Evolutionary conservation across 2,888 invertebrate genomes (phyloP).

Genomic region (Steinernema scapterisci): DNA sequence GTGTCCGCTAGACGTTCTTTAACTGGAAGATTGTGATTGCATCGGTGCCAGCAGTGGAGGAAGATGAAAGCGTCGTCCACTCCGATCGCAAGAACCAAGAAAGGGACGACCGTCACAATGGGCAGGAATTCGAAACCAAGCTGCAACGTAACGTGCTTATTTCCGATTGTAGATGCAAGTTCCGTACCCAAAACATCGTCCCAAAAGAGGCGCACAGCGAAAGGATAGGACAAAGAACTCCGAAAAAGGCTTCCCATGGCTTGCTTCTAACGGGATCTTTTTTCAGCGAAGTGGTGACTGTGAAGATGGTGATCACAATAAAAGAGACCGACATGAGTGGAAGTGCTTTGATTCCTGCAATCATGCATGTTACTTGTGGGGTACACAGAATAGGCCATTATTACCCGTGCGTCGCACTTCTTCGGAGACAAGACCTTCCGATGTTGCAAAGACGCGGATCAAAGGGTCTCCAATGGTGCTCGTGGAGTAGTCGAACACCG

Average conservation of each 20-base stretch:
- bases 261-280: conserved; percentile 52
- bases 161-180: background rate
- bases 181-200: conserved; percentile 60
- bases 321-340: conserved; percentile 64
- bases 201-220: conserved; percentile 65
- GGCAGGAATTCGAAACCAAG: conserved; percentile 65
- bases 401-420: conserved; percentile 64
- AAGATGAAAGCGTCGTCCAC: conserved; percentile 67
- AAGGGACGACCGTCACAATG: conserved; percentile 66
- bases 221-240: conserved; percentile 66
- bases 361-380: no score
- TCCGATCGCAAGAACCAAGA: conserved; percentile 65
- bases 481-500: conserved; percentile 57
- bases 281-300: conserved; percentile 61
- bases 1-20: conserved; percentile 58
- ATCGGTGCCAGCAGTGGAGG: conserved; percentile 64
- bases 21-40: conserved; percentile 45
- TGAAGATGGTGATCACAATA: conserved; percentile 61
- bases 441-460: conserved; percentile 59
- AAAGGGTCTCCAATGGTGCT: conserved; percentile 54
- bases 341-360: conserved; percentile 59
- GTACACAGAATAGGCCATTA: conserved; percentile 4
- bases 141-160: conserved; percentile 48
- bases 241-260: conserved; percentile 64
- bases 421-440: conserved; percentile 65